Base-by-base conservation (phyloP, 2,113 vertebrate genomes). In the Corythornis cristatus region DNA sequence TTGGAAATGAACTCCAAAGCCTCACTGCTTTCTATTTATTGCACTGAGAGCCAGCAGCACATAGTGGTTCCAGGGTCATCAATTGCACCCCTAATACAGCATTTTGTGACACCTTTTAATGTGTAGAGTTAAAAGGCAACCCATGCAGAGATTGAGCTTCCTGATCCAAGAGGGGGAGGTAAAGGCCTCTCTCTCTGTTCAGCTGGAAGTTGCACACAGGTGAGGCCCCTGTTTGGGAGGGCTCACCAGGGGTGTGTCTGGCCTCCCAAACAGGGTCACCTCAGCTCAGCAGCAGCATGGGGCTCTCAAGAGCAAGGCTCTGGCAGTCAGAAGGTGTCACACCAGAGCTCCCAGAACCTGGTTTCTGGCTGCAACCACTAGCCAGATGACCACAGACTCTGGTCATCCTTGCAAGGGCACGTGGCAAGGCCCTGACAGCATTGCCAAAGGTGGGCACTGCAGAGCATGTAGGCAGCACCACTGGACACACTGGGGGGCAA, bases 1-100 rank as follows among this genome's bases (percentile, higher is more conserved):
- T 85, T 92, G 74, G 64, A 89, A 92, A 84, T 33, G 31, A 91
- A 56, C 64, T 53, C 58, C 74, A 92, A 71, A 76, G 76, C 85
- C 37, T 67, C 23, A 21, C 71, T 77, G 86, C 71, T 89, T 89
- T 85, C 86, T 79, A 67, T 60, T 78, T 53, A 61, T 77, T 84
- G 73, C 73, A 60, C 76, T 1, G 5, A 67, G 79, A 51, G 53
- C 53, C 35, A 28, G 28, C 28, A 43, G 56, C 19, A 4, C 5
- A 2, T 0, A 17, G 25, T 15, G 40, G 51, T 58, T 33, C 75
- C 60, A 46, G 35, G 75, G 37, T 31, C 4, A 8, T 12, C 56
- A 72, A 73, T 8, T 71, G 35, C 40, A 48, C 9, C 10, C 16
- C 23, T n/a, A 53, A 53, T n/a, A 37, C 14, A 19, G 43, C 22